Percentiles rank a stretch among this genome's conserved stretches.
Evolutionary conservation across 2,797 vertebrate species (phyloP).

Genomic region (Varecia variegata): DNA sequence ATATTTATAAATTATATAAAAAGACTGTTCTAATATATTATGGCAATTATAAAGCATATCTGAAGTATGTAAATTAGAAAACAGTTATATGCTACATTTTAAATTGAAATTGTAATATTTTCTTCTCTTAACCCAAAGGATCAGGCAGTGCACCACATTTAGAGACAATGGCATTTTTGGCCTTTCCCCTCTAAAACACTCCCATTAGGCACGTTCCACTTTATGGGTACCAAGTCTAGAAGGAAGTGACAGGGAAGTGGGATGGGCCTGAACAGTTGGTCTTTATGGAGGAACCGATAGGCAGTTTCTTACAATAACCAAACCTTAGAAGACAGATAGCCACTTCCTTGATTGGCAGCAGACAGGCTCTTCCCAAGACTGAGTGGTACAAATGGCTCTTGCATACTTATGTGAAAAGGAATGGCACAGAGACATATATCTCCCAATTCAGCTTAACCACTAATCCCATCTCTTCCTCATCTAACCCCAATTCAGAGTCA

Average conservation of each 20-base stretch:
- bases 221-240: not conserved
- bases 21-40: not conserved
- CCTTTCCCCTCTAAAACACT: not conserved
- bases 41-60: not conserved
- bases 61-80: not conserved
- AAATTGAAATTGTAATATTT: not conserved
- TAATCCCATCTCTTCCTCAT: not conserved
- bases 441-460: not conserved
- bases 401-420: not conserved
- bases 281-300: not conserved
- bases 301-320: not conserved
- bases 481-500: not conserved
- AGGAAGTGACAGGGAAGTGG: not conserved
- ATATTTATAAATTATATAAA: not conserved
- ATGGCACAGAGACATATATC: accelerated
- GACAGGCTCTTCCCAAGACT: not conserved
- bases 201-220: not conserved
- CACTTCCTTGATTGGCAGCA: not conserved
- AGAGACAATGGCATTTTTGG: not conserved
- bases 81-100: not conserved
- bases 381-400: not conserved
- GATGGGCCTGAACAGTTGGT: not conserved
- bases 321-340: not conserved
- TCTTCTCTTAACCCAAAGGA: not conserved
- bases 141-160: not conserved